These are phyloP conservation scores for Meloidogyne hapla DNA, from an alignment of 1,140 invertebrate genomes.

Conservation along the genomic window DNA sequence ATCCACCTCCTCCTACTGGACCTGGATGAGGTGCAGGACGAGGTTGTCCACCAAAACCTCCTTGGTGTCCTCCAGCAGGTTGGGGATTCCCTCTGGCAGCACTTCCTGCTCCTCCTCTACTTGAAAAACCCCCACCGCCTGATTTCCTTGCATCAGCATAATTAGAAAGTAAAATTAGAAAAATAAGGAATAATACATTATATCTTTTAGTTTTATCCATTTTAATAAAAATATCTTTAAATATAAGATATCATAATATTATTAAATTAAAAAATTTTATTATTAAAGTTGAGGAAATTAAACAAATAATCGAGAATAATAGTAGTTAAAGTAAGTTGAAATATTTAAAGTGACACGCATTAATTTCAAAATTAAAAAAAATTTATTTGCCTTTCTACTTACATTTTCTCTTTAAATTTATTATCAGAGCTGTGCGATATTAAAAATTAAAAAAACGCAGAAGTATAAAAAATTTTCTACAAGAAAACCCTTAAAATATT, in stretches of 20 bases:
- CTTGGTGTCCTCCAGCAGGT: slow-evolving; percentile 6
- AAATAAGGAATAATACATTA: not conserved
- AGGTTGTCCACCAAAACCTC: slow-evolving; percentile 3
- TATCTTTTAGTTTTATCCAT: slow-evolving; percentile 11
- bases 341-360: not conserved
- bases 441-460: too few relatives aligned
- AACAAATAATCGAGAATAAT: not conserved
- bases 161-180: not conserved
- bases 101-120: not conserved
- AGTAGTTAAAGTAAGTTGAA: not conserved
- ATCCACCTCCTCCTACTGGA: not conserved
- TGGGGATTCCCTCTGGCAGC: slow-evolving; percentile 2
- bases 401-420: not conserved
- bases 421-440: not conserved
- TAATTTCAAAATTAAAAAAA: not conserved
- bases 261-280: not conserved
- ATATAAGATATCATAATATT: too few relatives aligned
- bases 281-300: too few relatives aligned
- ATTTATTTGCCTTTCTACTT: not conserved
- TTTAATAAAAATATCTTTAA: not conserved
- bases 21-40: not conserved
- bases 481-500: too few relatives aligned
- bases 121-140: slow-evolving; percentile 7
- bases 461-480: not conserved
- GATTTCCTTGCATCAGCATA: slow-evolving; percentile 7